Conservation (phyloP, 1,140 invertebrate species). For the Drosophila sucinea region DNA sequence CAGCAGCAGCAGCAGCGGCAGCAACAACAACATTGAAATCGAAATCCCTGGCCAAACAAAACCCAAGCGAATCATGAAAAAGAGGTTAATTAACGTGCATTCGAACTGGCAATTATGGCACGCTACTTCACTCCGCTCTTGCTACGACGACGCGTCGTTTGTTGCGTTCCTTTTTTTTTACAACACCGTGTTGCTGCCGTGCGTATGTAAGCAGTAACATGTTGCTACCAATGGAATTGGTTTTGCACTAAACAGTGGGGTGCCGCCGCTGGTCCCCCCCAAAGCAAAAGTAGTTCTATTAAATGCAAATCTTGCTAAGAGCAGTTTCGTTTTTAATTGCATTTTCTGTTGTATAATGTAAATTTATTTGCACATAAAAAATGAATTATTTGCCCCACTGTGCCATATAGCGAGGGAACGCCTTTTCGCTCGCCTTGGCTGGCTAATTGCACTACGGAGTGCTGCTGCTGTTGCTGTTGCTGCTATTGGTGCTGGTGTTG, state of each 20-base stretch:
- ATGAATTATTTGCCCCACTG: slow-evolving; percentile 57
- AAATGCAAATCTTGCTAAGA: slow-evolving; percentile 65
- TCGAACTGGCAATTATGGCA: slow-evolving; percentile 80
- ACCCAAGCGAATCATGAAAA: slow-evolving; percentile 65
- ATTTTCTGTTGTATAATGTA: slow-evolving; percentile 40
- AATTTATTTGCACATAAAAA: slow-evolving; percentile 59
- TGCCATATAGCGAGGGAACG: slow-evolving; percentile 31
- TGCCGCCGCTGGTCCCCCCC: background rate
- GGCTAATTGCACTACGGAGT: slow-evolving; percentile 60
- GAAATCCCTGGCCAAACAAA: slow-evolving; percentile 46
- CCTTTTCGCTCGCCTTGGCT: slow-evolving; percentile 63
- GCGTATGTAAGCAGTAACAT: slow-evolving; percentile 21
- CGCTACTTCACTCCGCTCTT: slow-evolving; percentile 26
- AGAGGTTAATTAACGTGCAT: slow-evolving; percentile 82
- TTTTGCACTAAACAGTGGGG: slow-evolving; percentile 19
- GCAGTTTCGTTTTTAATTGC: slow-evolving; percentile 60
- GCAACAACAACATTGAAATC: slow-evolving; percentile 33
- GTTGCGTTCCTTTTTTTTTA: slow-evolving; percentile 20
- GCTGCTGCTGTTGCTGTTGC: slow-evolving; percentile 16
- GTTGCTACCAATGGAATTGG: slow-evolving; percentile 37
- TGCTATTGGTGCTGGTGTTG: slow-evolving; percentile 7
- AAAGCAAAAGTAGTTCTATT: slow-evolving; percentile 59
- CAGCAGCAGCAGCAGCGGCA: slow-evolving; percentile 21
- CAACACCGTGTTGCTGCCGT: slow-evolving; percentile 36
- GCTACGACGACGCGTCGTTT: background rate